These are phyloP conservation scores for Sinocyclocheilus rhinocerous DNA, from an alignment of 2,113 vertebrate species.

Conservation along the genomic window DNA sequence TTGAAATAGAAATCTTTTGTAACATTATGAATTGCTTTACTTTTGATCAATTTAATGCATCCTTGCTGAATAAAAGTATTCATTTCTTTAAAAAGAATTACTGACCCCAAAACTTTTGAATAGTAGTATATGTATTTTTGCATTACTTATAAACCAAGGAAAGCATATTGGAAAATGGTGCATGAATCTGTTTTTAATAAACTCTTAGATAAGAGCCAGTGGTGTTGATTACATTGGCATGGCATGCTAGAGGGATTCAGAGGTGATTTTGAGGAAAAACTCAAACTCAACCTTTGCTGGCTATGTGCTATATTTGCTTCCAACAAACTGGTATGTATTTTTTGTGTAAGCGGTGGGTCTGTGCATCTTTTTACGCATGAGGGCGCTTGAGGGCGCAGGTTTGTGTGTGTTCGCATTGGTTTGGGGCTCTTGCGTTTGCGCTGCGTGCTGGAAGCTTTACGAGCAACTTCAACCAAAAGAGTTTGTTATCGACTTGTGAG, in stretches of 20 bases:
- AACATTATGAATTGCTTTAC: neutral
- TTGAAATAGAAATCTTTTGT: neutral
- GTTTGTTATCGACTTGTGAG: constrained; percentile 37
- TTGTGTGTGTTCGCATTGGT: constrained; percentile 32
- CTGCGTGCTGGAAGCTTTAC: constrained; percentile 42
- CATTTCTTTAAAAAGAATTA: neutral
- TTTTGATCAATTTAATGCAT: constrained; percentile 8
- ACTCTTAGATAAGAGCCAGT: constrained; percentile 8
- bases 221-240: constrained; percentile 28
- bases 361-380: neutral
- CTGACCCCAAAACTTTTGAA: neutral
- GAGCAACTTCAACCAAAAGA: neutral
- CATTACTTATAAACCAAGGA: constrained; percentile 7
- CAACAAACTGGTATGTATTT: neutral
- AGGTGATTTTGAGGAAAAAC: constrained; percentile 28
- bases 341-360: neutral
- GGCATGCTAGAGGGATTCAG: constrained; percentile 44
- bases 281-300: neutral
- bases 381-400: constrained; percentile 24
- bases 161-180: constrained; percentile 14
- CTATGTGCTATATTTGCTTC: constrained; percentile 17
- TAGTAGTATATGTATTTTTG: neutral
- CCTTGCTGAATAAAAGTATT: neutral
- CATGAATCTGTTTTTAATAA: constrained; percentile 38
- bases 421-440: constrained; percentile 43